phyloP scores from a whole-genome alignment of 2,113 vertebrate species.

The Cyanoramphus novaezelandiae region DNA sequence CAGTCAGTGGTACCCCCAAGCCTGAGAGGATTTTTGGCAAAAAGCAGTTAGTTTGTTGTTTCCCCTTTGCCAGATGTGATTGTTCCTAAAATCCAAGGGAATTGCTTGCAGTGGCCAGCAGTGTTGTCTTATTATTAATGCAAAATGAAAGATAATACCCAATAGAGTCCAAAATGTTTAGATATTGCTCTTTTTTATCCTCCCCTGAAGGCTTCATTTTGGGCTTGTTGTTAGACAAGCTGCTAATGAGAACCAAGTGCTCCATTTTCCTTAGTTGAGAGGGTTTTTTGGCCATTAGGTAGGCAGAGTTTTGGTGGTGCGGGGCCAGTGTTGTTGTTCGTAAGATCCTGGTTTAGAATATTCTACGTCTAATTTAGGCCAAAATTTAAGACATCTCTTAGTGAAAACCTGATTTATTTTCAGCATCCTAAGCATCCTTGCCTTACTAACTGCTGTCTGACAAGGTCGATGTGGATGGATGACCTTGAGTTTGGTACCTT shows the following conservation, averaged over 20 bases:
- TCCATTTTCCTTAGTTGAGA: not conserved
- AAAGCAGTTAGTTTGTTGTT: not conserved
- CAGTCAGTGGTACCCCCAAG: not conserved
- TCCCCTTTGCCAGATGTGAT: not conserved
- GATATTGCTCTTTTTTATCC: not conserved
- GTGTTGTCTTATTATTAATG: not conserved
- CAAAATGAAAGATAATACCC: not conserved
- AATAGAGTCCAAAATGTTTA: not conserved
- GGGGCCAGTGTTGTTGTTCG: not conserved
- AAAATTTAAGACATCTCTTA: not conserved
- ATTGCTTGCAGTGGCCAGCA: not conserved
- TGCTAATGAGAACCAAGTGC: not conserved
- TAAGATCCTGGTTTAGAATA: not conserved
- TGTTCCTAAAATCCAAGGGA: not conserved
- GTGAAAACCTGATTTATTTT: slow-evolving; percentile 16
- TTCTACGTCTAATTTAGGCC: not conserved
- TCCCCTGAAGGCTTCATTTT: not conserved
- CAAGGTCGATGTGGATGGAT: not conserved
- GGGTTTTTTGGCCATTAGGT: not conserved
- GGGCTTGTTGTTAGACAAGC: not conserved
- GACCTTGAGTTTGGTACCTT: not conserved
- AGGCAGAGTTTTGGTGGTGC: not conserved
- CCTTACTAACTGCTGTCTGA: not conserved
- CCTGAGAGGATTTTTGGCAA: not conserved
- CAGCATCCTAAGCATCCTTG: not conserved